A percentile compares a stretch with the other conserved stretches of the same genome.
These are phyloP conservation scores for Hycleus phaleratus DNA, from an alignment of 1,140 invertebrate species.

Conservation along the genomic window DNA sequence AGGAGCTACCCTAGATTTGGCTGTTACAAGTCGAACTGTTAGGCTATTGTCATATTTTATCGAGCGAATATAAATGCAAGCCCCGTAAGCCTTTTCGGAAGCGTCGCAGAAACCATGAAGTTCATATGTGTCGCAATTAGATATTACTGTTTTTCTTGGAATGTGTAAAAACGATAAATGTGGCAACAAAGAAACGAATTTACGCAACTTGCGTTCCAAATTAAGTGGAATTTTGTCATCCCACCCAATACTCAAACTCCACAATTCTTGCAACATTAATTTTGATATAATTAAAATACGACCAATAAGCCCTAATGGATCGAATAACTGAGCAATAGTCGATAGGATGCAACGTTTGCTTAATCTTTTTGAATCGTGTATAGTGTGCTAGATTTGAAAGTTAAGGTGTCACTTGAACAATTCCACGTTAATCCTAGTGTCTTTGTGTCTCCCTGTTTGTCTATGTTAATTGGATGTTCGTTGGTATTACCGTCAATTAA, in stretches of 20 bases:
- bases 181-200: not conserved
- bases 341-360: constrained; percentile 13
- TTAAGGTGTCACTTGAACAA: not conserved
- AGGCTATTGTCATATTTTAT: no score
- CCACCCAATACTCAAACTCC: constrained; percentile 36
- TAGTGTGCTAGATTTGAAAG: not conserved
- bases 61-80: constrained; percentile 23
- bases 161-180: not conserved
- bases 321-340: constrained; percentile 32
- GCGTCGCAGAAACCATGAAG: constrained; percentile 22
- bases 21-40: no score
- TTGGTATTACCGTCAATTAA: not conserved
- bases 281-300: constrained; percentile 39
- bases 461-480: not conserved
- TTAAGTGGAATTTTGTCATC: constrained; percentile 32
- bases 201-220: constrained; percentile 10
- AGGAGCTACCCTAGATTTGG: constrained; percentile 15
- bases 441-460: not conserved
- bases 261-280: constrained; percentile 40
- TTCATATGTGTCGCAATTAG: constrained; percentile 3
- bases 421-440: not conserved
- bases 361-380: constrained; percentile 19
- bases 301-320: constrained; percentile 39
- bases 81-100: constrained; percentile 29
- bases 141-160: not conserved